These are phyloP conservation scores for Parazoanthus darwini DNA, from an alignment of 92 coral and sea anemone species.

Conservation along the genomic window DNA sequence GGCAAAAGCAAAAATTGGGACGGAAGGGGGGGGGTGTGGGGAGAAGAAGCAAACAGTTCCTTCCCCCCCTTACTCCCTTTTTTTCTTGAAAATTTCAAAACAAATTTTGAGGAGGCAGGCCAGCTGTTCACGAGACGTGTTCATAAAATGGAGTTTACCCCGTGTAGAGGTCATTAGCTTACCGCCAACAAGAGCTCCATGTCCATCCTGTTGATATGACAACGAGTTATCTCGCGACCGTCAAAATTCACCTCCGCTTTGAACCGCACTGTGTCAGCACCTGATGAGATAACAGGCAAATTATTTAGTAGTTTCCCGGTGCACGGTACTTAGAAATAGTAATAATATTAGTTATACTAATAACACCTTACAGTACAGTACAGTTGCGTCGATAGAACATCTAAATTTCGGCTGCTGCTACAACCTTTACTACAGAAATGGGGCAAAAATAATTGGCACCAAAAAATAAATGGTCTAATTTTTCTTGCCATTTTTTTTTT, in stretches of 20 bases:
- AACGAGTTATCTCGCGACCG: conserved; percentile 97
- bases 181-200: conserved; percentile 80
- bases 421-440: too few relatives aligned
- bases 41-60: not conserved
- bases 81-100: not conserved
- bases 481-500: too few relatives aligned
- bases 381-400: too few relatives aligned
- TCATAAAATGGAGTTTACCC: not conserved
- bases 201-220: conserved; percentile 91
- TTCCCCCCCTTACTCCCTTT: too few relatives aligned
- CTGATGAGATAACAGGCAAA: conserved; percentile 41
- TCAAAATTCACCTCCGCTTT: conserved; percentile 99
- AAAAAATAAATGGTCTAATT: too few relatives aligned
- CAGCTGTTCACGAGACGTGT: not conserved
- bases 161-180: not conserved
- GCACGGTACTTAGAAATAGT: too few relatives aligned
- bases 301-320: not conserved
- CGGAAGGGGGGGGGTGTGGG: too few relatives aligned
- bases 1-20: not conserved
- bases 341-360: too few relatives aligned
- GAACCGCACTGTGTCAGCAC: conserved; percentile 97
- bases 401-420: too few relatives aligned
- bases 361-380: too few relatives aligned
- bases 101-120: not conserved
- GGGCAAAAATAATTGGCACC: too few relatives aligned